Evolutionary conservation across 2,888 invertebrate species (phyloP).

Genomic region (Agrotis segetum): DNA sequence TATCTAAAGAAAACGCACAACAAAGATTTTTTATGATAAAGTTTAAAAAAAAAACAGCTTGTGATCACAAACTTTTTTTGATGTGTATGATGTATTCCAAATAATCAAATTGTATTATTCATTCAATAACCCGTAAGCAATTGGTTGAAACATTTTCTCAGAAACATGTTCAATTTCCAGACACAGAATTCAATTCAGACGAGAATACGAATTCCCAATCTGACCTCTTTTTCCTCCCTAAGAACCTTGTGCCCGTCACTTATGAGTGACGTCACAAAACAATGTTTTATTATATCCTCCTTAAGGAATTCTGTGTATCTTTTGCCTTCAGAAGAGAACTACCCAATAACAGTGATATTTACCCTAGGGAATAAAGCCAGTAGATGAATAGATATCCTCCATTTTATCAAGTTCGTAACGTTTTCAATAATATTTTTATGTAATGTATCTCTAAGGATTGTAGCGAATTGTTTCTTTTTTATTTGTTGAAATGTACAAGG

Average conservation of each 20-base stretch:
- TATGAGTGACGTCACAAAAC: slow-evolving; percentile 39
- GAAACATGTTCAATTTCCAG: not conserved
- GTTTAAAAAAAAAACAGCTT: no score
- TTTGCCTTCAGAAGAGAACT: slow-evolving; percentile 36
- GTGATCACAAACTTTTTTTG: no score
- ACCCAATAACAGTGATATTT: slow-evolving; percentile 46
- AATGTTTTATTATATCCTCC: slow-evolving; percentile 42
- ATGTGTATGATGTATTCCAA: not conserved
- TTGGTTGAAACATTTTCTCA: not conserved
- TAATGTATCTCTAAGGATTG: slow-evolving; percentile 12
- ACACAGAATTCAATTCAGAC: not conserved
- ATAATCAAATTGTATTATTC: not conserved
- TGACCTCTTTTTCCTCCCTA: slow-evolving; percentile 10
- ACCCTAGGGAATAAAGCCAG: slow-evolving; percentile 18
- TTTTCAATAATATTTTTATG: slow-evolving; percentile 32
- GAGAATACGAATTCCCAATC: slow-evolving; percentile 12
- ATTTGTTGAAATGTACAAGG: not conserved
- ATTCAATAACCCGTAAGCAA: not conserved
- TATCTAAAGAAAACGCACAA: no score
- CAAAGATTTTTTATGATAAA: no score
- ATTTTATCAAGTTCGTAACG: slow-evolving; percentile 29
- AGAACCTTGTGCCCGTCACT: slow-evolving; percentile 18
- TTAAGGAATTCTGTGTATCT: slow-evolving; percentile 32
- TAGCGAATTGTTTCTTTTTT: slow-evolving; percentile 16
- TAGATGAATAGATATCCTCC: slow-evolving; percentile 34